These are phyloP conservation scores for Drosophila seguyi DNA, from an alignment of 1,140 invertebrate species.

Conservation along the genomic window DNA sequence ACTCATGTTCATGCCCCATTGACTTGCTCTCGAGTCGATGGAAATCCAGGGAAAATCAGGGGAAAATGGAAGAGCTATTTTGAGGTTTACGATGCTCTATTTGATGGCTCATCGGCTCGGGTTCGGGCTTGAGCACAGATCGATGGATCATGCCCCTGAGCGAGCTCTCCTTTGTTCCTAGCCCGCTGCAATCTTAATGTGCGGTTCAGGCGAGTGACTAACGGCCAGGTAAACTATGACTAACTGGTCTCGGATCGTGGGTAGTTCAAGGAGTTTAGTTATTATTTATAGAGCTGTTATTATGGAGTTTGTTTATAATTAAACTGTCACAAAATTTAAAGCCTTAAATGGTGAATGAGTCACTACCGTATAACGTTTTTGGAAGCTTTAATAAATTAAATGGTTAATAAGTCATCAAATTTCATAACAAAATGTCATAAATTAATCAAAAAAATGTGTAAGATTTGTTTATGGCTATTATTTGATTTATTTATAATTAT, in stretches of 20 bases:
- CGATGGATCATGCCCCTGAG: constrained; percentile 32
- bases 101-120: constrained; percentile 45
- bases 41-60: constrained; percentile 9
- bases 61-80: constrained; percentile 5
- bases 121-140: constrained; percentile 8
- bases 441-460: not conserved
- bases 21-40: constrained; percentile 14
- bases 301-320: not conserved
- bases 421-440: not conserved
- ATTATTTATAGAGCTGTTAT: not conserved
- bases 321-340: not conserved
- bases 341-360: not conserved
- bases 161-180: constrained; percentile 29
- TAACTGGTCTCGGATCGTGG: constrained; percentile 34
- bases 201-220: constrained; percentile 46
- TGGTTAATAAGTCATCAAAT: constrained; percentile 3
- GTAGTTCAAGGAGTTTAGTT: constrained; percentile 27
- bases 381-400: not conserved
- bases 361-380: not conserved
- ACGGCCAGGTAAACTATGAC: constrained; percentile 46
- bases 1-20: constrained; percentile 45
- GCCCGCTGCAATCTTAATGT: constrained; percentile 27
- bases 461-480: constrained; percentile 1
- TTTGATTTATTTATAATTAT: constrained; percentile 5
- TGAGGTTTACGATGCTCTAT: constrained; percentile 37